Percentiles rank a stretch among this genome's conserved stretches.
phyloP scores from a whole-genome alignment of 2,797 vertebrate species.

The Leuciscus waleckii region DNA sequence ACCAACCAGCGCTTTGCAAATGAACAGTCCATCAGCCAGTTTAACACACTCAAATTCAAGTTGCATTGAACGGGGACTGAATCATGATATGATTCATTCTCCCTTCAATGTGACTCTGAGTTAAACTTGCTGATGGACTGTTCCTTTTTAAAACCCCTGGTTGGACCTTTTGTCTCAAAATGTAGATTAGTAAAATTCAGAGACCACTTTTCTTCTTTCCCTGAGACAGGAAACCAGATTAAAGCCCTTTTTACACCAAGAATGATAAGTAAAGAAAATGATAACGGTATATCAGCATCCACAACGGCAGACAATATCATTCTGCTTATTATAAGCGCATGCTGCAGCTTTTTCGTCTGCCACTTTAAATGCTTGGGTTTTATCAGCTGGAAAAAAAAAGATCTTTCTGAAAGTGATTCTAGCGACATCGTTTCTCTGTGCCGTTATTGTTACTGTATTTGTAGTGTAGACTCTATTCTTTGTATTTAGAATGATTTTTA shows the following conservation, averaged over 20 bases:
- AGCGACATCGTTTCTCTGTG: background rate
- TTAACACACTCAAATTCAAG: constrained; percentile 3
- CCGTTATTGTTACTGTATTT: background rate
- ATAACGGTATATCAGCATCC: background rate
- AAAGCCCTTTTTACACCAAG: background rate
- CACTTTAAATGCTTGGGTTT: background rate
- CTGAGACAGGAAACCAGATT: background rate
- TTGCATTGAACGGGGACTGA: background rate
- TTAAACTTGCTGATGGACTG: background rate
- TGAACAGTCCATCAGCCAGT: constrained; percentile 47
- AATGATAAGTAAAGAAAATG: background rate
- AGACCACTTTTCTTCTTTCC: background rate
- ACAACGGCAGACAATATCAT: background rate
- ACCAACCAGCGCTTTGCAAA: constrained; percentile 32
- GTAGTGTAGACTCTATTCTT: background rate
- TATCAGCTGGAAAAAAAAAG: too few relatives aligned
- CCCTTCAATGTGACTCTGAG: background rate
- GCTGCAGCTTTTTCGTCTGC: background rate
- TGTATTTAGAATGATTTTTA: background rate
- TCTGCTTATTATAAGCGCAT: background rate
- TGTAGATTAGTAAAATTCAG: background rate
- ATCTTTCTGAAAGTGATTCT: background rate
- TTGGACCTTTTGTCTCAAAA: background rate
- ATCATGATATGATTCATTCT: background rate
- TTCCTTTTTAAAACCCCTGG: background rate